Evolutionary conservation across 2,888 invertebrate species (phyloP), one percentile per base, ranked within the genome.

Genomic region (Poecilobothrus nobilitatus): DNA sequence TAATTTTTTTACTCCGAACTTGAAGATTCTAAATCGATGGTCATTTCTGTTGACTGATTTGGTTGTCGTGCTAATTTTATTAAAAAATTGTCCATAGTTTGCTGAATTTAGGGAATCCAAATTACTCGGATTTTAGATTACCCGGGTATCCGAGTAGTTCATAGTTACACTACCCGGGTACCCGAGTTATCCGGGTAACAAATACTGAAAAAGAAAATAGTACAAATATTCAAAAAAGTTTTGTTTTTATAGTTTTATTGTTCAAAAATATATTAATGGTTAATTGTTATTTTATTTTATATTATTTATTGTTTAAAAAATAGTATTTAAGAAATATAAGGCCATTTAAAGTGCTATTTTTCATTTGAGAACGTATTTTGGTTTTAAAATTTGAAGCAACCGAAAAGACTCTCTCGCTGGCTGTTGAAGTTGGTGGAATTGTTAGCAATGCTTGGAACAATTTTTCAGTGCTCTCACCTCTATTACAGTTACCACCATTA

Each of bases 61-160:
- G 66, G 44, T 53, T 66, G 15, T 27, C 44, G 22, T 66, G 22
- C 44, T 41, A 44, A 66, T 66, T 66, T 66, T 22, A 18, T 22
- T 22, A 66, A 22, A 66, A 66, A 66, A 53, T 22, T 66, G 21
- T 66, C 44, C 10, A 44, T 44, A 66, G 41, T 66, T 66, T 53
- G 22, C 22, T 66, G 27, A 66, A 37, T 66, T 44, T 6, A 21
- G 18, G 22, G 7, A 37, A n/a, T n/a, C n/a, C n/a, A n/a, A n/a
- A n/a, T n/a, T n/a, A n/a, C n/a, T n/a, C n/a, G n/a, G n/a, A n/a
- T n/a, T n/a, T n/a, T n/a, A n/a, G n/a, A n/a, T n/a, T n/a, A n/a
- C n/a, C n/a, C n/a, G n/a, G n/a, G n/a, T n/a, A n/a, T n/a, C n/a
- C n/a, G n/a, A n/a, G n/a, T n/a, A n/a, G n/a, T n/a, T n/a, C n/a